These are phyloP conservation scores for Lamproptera curius DNA, from an alignment of 2,888 invertebrate genomes.

Conservation along the genomic window DNA sequence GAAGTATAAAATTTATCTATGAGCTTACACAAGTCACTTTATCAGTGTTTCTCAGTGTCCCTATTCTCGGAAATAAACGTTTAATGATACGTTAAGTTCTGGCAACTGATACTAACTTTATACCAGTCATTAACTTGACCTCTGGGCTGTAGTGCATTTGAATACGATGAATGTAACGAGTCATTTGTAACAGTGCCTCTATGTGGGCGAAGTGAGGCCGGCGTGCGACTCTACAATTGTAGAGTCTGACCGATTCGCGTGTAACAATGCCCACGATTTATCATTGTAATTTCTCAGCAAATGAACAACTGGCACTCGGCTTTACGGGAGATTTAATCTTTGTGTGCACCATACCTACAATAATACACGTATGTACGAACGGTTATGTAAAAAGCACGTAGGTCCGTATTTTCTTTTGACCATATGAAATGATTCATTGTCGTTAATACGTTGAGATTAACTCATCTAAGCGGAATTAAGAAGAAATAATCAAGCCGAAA, in stretches of 20 bases:
- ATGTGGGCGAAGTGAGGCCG: slow-evolving; percentile 5
- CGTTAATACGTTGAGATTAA: too few relatives aligned
- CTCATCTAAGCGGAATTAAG: too few relatives aligned
- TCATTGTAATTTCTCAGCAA: slow-evolving; percentile 8
- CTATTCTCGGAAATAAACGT: neutral
- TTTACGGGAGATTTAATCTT: neutral
- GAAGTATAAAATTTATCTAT: too few relatives aligned
- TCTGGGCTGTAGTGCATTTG: neutral
- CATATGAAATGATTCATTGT: too few relatives aligned
- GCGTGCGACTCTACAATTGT: slow-evolving; percentile 6
- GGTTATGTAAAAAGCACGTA: too few relatives aligned
- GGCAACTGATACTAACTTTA: neutral
- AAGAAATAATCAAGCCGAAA: too few relatives aligned
- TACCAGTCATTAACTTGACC: neutral
- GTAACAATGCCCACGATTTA: slow-evolving; percentile 12
- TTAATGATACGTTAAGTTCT: neutral
- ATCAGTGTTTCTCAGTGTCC: too few relatives aligned
- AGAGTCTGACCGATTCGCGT: neutral
- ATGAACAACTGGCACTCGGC: neutral
- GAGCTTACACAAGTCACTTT: too few relatives aligned
- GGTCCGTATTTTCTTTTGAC: too few relatives aligned
- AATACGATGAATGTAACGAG: neutral
- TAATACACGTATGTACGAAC: too few relatives aligned
- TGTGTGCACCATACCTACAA: too few relatives aligned
- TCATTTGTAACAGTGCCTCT: neutral